Percentiles rank a stretch among this genome's conserved stretches.
Conservation (phyloP, 2,797 vertebrate species). For the Clarias fuscus region DNA sequence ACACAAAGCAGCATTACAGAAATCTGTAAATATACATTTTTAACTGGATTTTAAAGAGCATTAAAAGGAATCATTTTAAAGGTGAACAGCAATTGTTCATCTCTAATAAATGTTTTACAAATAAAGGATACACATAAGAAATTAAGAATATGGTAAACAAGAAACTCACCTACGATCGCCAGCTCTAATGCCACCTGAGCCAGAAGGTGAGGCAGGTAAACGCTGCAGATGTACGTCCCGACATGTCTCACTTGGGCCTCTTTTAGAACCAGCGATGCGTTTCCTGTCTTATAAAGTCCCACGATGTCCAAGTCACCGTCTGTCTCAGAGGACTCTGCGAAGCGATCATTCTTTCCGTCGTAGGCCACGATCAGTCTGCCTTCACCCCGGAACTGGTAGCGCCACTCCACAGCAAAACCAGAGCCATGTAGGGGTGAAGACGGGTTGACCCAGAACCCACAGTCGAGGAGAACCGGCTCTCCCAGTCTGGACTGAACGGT, state of each 20-base stretch:
- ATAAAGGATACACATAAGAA: not conserved
- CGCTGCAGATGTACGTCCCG: slow-evolving; percentile 81
- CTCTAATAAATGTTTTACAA: not conserved
- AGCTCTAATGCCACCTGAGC: slow-evolving; percentile 83
- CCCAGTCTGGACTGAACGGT: slow-evolving; percentile 68
- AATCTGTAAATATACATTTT: not conserved
- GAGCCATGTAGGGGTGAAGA: slow-evolving; percentile 61
- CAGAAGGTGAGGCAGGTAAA: slow-evolving; percentile 81
- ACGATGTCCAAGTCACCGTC: slow-evolving; percentile 61
- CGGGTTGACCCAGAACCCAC: slow-evolving; percentile 73
- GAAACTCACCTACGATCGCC: slow-evolving; percentile 74
- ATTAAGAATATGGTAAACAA: not conserved
- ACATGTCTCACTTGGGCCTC: slow-evolving; percentile 72
- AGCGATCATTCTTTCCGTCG: slow-evolving; percentile 69
- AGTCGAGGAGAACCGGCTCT: slow-evolving; percentile 74
- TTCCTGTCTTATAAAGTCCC: slow-evolving; percentile 68
- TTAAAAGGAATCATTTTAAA: not conserved
- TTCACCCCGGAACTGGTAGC: slow-evolving; percentile 80
- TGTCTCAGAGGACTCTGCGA: slow-evolving; percentile 57
- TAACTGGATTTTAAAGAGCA: too few species aligned
- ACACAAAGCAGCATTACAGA: not conserved
- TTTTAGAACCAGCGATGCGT: slow-evolving; percentile 78
- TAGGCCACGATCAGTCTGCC: slow-evolving; percentile 81
- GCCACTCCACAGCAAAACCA: slow-evolving; percentile 85
- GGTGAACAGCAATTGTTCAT: not conserved